Evolutionary conservation across 2,888 invertebrate genomes (phyloP), one percentile per base, ranked within the genome.

Genomic region (Tolmerus cingulatus): DNA sequence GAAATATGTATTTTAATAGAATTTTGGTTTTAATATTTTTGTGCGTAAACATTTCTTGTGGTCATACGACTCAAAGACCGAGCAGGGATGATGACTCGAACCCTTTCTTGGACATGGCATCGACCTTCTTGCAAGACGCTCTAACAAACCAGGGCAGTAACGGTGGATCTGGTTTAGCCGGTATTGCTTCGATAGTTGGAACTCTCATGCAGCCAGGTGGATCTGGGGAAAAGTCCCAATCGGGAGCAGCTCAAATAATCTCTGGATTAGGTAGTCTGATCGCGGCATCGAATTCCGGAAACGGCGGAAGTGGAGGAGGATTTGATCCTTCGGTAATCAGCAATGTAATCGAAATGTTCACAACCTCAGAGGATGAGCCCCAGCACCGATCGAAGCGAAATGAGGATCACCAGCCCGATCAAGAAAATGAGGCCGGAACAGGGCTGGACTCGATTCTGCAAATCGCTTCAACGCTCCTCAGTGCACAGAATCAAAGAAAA

Each of bases 21-120:
- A 55, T 91, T n/a, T 88, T 91, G 23, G 66, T 92, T 88, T 89
- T 91, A 87, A 90, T 91, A 87, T 89, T 91, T 87, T 88, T 92
- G 46, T 91, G 91, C 88, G 89, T 90, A 8, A 91, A 91, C 87
- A 90, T 91, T 88, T 91, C 90, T 87, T 90, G 90, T 82, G 91
- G 91, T 9, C 89, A 90, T 88, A 90, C 90, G 8, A 90, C 91
- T 4, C 91, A 91, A 88, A 89, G 90, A n/a, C 90, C 91, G 9
- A 55, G 90, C 92, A 57, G 92, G 30, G 92, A 92, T 40, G 95
- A 94, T 88, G 94, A 94, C 57, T 93, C 94, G 0, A 95, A 94
- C 90, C 95, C 95, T 0, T 93, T 96, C 84, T 90, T 96, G 89
- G 96, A 96, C 89, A 94, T 96, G 87, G 96, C 96, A 0, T 94